These are phyloP conservation scores for Holothuria leucospilota DNA, from an alignment of 53 echinoderm and acorn worm genomes.

Conservation along the genomic window DNA sequence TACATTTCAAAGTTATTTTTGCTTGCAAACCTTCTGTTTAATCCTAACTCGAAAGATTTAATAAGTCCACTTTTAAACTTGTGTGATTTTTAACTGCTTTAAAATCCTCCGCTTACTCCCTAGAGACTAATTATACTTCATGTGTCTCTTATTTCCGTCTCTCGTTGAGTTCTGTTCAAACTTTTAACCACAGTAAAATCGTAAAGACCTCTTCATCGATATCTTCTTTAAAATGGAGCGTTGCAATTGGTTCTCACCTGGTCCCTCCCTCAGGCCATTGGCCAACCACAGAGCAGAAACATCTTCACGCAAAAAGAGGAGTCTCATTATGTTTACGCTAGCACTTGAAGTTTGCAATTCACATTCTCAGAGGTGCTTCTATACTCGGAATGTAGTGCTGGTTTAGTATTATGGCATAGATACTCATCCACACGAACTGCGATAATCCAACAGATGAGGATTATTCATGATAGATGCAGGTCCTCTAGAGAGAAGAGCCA, in stretches of 20 bases:
- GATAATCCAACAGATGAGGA: not conserved
- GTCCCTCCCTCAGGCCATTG: constrained; percentile 9
- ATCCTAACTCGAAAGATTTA: too few species aligned
- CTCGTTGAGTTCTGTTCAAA: not conserved
- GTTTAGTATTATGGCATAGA: too few species aligned
- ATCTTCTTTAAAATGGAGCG: not conserved
- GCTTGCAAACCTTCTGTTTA: too few species aligned
- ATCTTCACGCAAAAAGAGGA: not conserved
- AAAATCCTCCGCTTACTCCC: not conserved
- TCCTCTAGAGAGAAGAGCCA: not conserved
- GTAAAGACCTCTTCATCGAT: not conserved
- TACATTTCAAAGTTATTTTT: too few species aligned
- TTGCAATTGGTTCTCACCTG: constrained; percentile 13
- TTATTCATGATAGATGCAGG: not conserved
- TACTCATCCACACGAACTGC: too few species aligned
- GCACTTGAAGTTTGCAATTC: not conserved
- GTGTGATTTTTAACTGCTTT: too few species aligned
- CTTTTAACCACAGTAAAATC: not conserved
- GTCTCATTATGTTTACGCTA: not conserved
- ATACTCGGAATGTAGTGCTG: too few species aligned
- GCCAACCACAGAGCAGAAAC: constrained; percentile 12
- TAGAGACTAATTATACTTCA: not conserved
- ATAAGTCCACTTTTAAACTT: too few species aligned
- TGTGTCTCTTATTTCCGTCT: not conserved
- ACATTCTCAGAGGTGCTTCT: too few species aligned